These are phyloP conservation scores for Sterna hirundo DNA, from an alignment of 2,113 vertebrate genomes.

Conservation along the genomic window DNA sequence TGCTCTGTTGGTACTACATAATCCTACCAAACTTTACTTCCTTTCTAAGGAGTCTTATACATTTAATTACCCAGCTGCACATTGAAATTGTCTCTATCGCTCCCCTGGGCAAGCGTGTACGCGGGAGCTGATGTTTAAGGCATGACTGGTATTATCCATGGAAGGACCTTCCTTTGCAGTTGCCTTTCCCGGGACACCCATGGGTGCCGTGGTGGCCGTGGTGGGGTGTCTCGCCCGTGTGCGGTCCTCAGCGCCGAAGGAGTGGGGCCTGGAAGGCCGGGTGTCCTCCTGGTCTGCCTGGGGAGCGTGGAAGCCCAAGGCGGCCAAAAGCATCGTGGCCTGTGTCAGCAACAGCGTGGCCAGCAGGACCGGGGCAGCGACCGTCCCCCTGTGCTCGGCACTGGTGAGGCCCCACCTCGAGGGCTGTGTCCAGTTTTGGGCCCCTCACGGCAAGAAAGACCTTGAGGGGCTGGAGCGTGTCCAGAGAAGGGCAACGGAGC, in stretches of 20 bases:
- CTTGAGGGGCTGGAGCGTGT: too few species aligned
- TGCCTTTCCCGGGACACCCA: background rate
- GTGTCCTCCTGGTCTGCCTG: background rate
- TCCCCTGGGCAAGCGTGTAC: background rate
- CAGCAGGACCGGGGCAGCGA: too few species aligned
- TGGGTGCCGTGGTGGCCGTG: too few species aligned
- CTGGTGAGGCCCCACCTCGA: too few species aligned
- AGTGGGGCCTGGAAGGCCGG: too few species aligned
- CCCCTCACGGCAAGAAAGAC: too few species aligned
- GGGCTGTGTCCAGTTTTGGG: too few species aligned
- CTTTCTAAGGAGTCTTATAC: background rate
- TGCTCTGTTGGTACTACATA: background rate
- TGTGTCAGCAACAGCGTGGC: too few species aligned
- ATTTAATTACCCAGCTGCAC: background rate
- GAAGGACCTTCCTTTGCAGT: background rate
- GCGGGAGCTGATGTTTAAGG: background rate
- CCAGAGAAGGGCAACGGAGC: too few species aligned
- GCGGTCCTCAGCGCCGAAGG: background rate
- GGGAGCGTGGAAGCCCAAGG: background rate
- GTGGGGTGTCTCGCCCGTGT: fast-evolving
- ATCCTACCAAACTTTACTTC: background rate
- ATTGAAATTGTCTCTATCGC: background rate
- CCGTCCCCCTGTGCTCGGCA: too few species aligned
- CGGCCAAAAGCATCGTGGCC: too few species aligned
- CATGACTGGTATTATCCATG: fast-evolving